Evolutionary conservation across 2,888 invertebrate species (phyloP), one percentile per base, ranked within the genome.

Genomic region (Mystacides longicornis): DNA sequence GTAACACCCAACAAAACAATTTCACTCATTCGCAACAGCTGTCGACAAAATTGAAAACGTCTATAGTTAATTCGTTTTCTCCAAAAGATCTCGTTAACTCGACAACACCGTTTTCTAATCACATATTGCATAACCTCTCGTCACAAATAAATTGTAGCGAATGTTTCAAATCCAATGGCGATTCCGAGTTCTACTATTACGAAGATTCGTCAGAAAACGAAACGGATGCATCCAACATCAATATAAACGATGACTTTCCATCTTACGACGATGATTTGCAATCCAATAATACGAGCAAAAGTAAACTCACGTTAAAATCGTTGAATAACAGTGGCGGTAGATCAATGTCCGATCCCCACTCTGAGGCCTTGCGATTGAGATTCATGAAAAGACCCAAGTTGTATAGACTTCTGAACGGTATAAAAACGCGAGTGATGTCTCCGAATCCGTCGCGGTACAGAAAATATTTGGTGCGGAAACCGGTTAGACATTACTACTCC

Each of bases 161-260:
- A 27, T 54, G 54, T 23, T 54, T 54, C 18, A 54, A 54, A 49
- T 21, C 20, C 43, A 54, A 54, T 20, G 54, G 54, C 11, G 57
- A 59, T n/a, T 54, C 54, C 14, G 61, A 61, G 37, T 59, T 52
- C 54, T 62, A 63, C 57, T 62, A 62, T 53, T 60, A 63, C 48
- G 59, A 63, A 48, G 61, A 57, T 54, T 53, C 60, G 19, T 7
- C 37, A 37, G 58, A 59, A 51, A 58, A 60, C 45, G 43, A 46
- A 51, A 58, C 54, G 23, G 61, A 47, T 55, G 53, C 57, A 21
- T 51, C 56, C 55, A n/a, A n/a, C n/a, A n/a, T n/a, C n/a, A n/a
- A n/a, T n/a, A 45, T 59, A 27, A 60, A 60, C 48, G 52, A 53
- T 2, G 58, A 58, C 43, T 58, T 58, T 55, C 50, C 55, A 1